Evolutionary conservation across 2,888 invertebrate genomes (phyloP).

Genomic region (Phyto melanocephala): DNA sequence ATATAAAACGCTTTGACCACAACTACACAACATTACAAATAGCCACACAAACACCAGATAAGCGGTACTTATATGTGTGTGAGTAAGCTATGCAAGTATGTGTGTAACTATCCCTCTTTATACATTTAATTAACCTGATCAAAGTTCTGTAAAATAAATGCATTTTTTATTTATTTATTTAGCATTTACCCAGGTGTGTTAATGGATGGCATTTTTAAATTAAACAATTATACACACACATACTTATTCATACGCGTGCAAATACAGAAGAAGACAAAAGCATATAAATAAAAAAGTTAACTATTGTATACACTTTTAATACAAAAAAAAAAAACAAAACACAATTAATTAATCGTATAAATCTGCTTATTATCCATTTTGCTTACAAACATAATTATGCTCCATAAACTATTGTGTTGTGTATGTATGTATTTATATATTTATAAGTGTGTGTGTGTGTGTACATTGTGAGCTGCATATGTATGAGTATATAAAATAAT

Average conservation of each 20-base stretch:
- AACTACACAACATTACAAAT: conserved; percentile 30
- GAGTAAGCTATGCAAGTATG: too few species aligned
- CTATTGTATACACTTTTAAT: neutral
- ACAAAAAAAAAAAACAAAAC: conserved; percentile 15
- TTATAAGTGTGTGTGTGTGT: neutral
- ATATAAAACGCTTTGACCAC: conserved; percentile 41
- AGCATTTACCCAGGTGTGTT: conserved; percentile 51
- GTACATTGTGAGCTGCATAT: neutral
- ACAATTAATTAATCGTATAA: conserved; percentile 68
- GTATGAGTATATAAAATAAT: conserved; percentile 31
- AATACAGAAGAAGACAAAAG: neutral
- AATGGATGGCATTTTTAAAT: conserved; percentile 47
- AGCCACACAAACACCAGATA: neutral
- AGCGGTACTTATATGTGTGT: neutral
- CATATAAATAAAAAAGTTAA: neutral
- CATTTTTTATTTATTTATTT: conserved; percentile 41
- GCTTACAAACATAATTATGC: conserved; percentile 60
- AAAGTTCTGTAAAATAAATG: conserved; percentile 47
- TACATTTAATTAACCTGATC: conserved; percentile 58
- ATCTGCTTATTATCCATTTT: conserved; percentile 66
- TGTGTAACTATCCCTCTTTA: neutral
- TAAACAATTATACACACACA: conserved; percentile 1
- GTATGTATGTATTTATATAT: neutral
- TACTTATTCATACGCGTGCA: neutral
- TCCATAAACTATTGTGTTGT: conserved; percentile 34